These are phyloP conservation scores for Thamnophis sirtalis DNA, from an alignment of 2,113 vertebrate species.

Conservation along the genomic window DNA sequence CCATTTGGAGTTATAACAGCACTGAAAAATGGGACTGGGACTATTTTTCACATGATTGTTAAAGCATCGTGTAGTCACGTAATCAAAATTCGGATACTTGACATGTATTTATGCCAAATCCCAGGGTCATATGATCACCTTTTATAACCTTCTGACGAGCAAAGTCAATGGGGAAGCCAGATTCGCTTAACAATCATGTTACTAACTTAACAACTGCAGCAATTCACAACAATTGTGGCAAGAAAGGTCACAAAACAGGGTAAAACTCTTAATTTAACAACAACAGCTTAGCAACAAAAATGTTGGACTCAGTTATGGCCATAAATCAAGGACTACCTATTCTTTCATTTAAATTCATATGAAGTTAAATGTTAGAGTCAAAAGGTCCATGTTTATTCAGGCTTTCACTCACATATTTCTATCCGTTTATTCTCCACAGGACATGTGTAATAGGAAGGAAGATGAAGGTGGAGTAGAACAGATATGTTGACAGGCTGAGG, in stretches of 20 bases:
- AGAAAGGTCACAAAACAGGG: neutral
- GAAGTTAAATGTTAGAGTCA: neutral
- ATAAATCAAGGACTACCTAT: neutral
- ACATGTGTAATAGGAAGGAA: constrained; percentile 29
- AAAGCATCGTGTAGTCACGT: neutral
- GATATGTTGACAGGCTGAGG: constrained; percentile 7
- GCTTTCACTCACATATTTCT: neutral
- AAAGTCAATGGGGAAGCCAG: neutral
- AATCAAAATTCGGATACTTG: neutral
- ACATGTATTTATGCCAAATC: neutral
- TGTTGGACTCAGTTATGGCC: neutral
- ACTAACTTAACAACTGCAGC: neutral
- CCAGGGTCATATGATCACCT: neutral
- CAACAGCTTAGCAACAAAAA: neutral
- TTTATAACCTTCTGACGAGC: neutral
- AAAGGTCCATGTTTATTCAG: neutral
- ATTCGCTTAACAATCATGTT: neutral
- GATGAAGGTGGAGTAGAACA: constrained; percentile 19
- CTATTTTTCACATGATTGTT: neutral
- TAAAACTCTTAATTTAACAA: neutral
- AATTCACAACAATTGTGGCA: neutral
- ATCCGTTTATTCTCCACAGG: neutral
- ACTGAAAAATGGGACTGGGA: neutral
- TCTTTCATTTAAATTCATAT: neutral
- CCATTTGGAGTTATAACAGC: neutral